A percentile compares a stretch with the other conserved stretches of the same genome.
phyloP scores from a whole-genome alignment of 2,113 vertebrate species.

The Urocolius indicus region DNA sequence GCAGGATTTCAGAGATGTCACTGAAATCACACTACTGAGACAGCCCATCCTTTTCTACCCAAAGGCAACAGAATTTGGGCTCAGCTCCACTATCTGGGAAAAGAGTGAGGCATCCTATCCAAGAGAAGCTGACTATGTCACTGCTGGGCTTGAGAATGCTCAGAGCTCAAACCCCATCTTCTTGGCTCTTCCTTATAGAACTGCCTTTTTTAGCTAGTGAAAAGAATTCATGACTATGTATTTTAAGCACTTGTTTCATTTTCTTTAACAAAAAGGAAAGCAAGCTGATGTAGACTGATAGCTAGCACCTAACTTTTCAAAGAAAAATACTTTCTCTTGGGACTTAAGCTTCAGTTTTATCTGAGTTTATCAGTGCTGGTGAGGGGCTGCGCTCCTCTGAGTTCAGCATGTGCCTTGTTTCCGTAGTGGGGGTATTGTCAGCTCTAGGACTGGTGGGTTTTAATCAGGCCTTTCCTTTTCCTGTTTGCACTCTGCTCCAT shows the following conservation, averaged over 20 bases:
- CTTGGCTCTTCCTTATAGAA: neutral
- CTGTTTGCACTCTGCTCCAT: conserved; percentile 60
- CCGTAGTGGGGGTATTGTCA: neutral
- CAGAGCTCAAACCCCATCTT: neutral
- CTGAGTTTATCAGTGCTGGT: neutral
- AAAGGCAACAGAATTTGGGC: too few relatives aligned
- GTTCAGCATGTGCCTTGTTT: neutral
- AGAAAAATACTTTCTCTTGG: neutral
- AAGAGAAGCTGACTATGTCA: neutral
- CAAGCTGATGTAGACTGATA: fast-evolving
- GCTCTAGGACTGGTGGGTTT: neutral
- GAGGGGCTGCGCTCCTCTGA: neutral
- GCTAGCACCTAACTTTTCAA: neutral
- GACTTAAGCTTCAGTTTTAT: fast-evolving
- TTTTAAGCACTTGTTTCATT: neutral
- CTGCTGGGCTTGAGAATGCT: neutral
- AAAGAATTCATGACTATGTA: fast-evolving
- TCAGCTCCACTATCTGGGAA: too few relatives aligned
- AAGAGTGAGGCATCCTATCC: too few relatives aligned
- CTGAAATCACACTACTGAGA: neutral
- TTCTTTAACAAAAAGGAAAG: neutral
- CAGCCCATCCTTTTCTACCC: neutral
- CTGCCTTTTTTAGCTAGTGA: neutral
- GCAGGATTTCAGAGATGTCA: neutral
- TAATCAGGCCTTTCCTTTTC: conserved; percentile 62